Conservation (phyloP, 35 echinoderm and acorn worm genomes). For the Lytechinus variegatus region DNA sequence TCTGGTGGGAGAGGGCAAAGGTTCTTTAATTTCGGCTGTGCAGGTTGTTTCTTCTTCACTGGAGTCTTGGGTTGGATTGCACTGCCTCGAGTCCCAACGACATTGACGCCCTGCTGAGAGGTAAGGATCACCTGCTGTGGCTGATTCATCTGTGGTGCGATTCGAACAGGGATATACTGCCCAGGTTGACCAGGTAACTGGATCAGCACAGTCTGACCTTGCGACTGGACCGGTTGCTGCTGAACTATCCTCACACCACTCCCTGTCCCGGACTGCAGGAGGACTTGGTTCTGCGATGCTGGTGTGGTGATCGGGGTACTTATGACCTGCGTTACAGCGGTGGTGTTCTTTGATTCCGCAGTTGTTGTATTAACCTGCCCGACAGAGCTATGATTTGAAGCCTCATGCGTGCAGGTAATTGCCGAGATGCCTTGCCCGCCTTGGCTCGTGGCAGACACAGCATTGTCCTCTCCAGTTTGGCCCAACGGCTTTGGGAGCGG, state of each 20-base stretch:
- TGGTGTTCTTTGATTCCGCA: constrained; percentile 19
- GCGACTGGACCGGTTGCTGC: constrained; percentile 50
- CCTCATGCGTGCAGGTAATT: constrained; percentile 34
- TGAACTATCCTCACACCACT: constrained; percentile 5
- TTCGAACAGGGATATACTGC: constrained; percentile 57
- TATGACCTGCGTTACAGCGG: constrained; percentile 52
- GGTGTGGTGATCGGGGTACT: constrained; percentile 67
- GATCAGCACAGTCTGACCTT: constrained; percentile 59
- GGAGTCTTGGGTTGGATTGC: constrained; percentile 35
- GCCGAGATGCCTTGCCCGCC: neutral
- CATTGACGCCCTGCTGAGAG: constrained; percentile 50
- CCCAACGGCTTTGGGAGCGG: neutral
- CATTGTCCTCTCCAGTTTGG: neutral
- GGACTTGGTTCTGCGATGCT: constrained; percentile 49
- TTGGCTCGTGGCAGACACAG: neutral
- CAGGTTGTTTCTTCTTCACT: constrained; percentile 61
- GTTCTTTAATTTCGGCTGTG: constrained; percentile 58
- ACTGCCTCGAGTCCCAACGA: constrained; percentile 16
- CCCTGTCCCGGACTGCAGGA: constrained; percentile 41
- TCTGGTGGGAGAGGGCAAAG: constrained; percentile 55
- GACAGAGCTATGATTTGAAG: neutral
- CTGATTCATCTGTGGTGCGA: constrained; percentile 52
- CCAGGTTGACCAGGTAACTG: constrained; percentile 55
- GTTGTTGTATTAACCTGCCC: constrained; percentile 36
- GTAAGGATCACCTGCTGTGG: constrained; percentile 58